Evolutionary conservation across 2,888 invertebrate genomes (phyloP), one percentile per base, ranked within the genome.

Genomic region (Boloria euphrosyne): DNA sequence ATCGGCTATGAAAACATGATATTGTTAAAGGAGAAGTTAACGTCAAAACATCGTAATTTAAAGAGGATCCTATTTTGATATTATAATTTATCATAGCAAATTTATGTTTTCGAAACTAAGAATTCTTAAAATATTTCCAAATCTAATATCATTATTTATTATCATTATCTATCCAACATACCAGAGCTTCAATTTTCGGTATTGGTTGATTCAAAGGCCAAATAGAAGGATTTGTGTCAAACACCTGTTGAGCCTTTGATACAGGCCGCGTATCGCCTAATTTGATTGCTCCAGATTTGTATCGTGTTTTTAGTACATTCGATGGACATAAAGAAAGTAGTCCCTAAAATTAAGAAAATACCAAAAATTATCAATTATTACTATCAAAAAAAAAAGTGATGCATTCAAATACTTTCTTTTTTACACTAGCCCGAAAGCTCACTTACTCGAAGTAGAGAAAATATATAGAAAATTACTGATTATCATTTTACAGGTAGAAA

Each of bases 211-310:
- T 94, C 16, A 95, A 74, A 0, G 96, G 95, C 93, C 94, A 95
- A 50, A 93, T 74, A 1, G 89, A 83, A 63, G 91, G 86, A 72
- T 95, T 91, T 0, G 94, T 94, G 51, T 93, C 93, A 75, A 89
- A 95, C 62, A 89, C 87, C 77, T 95, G 95, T 17, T 80, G 83
- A 0, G 93, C 95, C 2, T 87, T 87, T 0, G 95, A 95, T 0
- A 95, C 77, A 0, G 92, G 93, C 38, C 95, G 74, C 0, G 65
- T 68, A 13, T 92, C 64, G 85, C 94, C 76, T 3, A 85, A 58
- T 14, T 79, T 79, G 0, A 47, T 72, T 0, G 75, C 76, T 13
- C 94, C 95, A 59, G 93, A 93, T 50, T 82, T 80, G 59, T 91
- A 81, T 46, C 81, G 85, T 1, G 85, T 63, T 38, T 85, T 80